Conservation (phyloP, 2,113 vertebrate genomes). For the Trochalopteron elliotii region DNA sequence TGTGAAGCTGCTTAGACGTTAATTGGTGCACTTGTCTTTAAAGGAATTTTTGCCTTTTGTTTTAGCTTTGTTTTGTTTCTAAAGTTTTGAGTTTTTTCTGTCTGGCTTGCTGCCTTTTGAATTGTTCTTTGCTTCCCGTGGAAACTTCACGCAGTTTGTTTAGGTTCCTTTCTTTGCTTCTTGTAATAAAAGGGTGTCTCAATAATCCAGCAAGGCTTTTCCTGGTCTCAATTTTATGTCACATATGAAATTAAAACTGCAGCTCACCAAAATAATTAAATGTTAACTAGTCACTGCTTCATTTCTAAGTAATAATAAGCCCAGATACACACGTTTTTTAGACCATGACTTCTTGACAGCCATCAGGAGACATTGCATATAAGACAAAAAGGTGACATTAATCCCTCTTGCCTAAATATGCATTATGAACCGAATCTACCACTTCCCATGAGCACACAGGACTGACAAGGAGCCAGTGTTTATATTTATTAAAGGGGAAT, state of each 20-base stretch:
- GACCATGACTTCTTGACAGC: background rate
- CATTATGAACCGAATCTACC: background rate
- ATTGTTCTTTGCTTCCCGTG: constrained; percentile 41
- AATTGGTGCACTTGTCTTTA: background rate
- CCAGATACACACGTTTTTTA: background rate
- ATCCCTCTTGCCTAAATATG: background rate
- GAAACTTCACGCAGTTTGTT: constrained; percentile 19
- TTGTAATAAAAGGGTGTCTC: background rate
- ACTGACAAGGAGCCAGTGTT: background rate
- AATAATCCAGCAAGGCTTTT: background rate
- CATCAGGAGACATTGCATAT: background rate
- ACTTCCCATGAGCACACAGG: background rate
- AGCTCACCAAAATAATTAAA: background rate
- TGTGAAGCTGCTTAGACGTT: background rate
- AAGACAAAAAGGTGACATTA: background rate
- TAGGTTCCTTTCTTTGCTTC: constrained; percentile 3
- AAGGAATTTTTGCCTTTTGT: background rate
- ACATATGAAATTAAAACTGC: background rate
- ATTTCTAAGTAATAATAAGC: background rate
- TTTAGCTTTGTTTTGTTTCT: background rate
- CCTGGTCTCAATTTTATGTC: background rate
- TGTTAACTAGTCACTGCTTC: background rate
- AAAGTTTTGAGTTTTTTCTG: background rate
- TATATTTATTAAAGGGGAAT: background rate
- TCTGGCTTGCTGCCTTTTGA: background rate